These are phyloP conservation scores for Venturia canescens DNA, from an alignment of 1,140 invertebrate species.

Conservation along the genomic window DNA sequence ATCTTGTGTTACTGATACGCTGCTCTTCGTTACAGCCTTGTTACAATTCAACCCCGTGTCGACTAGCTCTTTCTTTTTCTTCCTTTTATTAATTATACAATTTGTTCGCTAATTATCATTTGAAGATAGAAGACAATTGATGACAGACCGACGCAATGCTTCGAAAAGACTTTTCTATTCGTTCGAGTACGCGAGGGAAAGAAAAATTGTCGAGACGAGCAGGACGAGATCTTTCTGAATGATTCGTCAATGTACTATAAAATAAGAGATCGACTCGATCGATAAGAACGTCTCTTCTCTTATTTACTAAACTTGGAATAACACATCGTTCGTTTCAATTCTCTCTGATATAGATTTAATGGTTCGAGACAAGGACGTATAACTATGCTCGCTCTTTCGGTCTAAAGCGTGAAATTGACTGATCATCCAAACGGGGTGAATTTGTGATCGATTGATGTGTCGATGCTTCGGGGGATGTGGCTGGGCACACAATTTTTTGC, in stretches of 20 bases:
- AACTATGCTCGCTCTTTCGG: neutral
- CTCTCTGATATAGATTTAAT: conserved; percentile 22
- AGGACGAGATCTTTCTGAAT: too few species aligned
- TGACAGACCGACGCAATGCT: neutral
- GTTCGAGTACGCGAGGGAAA: too few species aligned
- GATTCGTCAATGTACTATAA: too few species aligned
- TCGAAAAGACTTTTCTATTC: neutral
- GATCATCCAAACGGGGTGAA: neutral
- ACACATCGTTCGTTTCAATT: conserved; percentile 7
- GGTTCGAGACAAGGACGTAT: conserved; percentile 7
- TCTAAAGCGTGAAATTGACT: conserved; percentile 29
- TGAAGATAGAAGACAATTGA: neutral
- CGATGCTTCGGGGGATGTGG: conserved; percentile 15
- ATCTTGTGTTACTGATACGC: conserved; percentile 31
- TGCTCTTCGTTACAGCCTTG: conserved; percentile 21
- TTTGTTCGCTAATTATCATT: conserved; percentile 21
- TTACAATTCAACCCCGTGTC: neutral
- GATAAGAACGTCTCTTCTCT: neutral
- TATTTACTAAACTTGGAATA: neutral
- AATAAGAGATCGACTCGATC: neutral
- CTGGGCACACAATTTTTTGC: conserved; percentile 7
- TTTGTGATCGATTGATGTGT: conserved; percentile 33
- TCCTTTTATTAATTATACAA: conserved; percentile 15
- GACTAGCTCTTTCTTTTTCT: neutral
- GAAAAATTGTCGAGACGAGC: too few species aligned